Base-by-base conservation (phyloP, 2,113 vertebrate genomes). In the Hepsetus odoe region DNA sequence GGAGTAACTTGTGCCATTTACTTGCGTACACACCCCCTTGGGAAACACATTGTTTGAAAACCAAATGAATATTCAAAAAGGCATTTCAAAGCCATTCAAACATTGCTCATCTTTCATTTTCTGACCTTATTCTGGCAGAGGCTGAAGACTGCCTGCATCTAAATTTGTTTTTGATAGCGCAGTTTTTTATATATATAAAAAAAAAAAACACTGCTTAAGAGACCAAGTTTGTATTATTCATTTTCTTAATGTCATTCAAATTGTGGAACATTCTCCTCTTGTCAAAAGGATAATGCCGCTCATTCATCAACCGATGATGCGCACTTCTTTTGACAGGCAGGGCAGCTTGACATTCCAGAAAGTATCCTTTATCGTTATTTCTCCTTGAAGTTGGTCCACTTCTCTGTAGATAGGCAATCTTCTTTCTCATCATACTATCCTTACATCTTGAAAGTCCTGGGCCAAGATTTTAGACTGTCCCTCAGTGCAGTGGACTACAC, bases 1-100 rank as follows among this genome's bases (percentile, higher is more conserved):
- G 28, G 20, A n/a, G 5, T 12, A 6, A 49, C 30, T 28, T 18
- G 5, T 53, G 55, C n/a, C 26, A 16, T 30, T 40, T 49, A 20
- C 20, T 14, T 38, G 32, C 32, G 5, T 30, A 11, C 1, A 1
- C 3, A 4, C 7, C 3, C 20, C 55, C 49, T 4, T 32, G 20
- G 56, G 44, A 12, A 66, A 33, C 16, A 38, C 24, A 53, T 40
- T 6, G 32, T 35, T 40, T 38, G 13, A 28, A 44, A 67, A 62
- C 26, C 44, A 28, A 35, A 32, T 74, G 53, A 46, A 74, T 72
- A 58, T 72, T 72, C 70, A 72, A 55, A 55, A 55, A 55, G 51
- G 11, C 51, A 24, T 65, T 35, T 65, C 10, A 2, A 32, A 42
- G 20, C 22, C 11, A 42, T 24, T 49, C n/a, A 35, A 0, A 3